phyloP scores from a whole-genome alignment of 2,797 vertebrate species.

The Pantherophis alleghaniensis region DNA sequence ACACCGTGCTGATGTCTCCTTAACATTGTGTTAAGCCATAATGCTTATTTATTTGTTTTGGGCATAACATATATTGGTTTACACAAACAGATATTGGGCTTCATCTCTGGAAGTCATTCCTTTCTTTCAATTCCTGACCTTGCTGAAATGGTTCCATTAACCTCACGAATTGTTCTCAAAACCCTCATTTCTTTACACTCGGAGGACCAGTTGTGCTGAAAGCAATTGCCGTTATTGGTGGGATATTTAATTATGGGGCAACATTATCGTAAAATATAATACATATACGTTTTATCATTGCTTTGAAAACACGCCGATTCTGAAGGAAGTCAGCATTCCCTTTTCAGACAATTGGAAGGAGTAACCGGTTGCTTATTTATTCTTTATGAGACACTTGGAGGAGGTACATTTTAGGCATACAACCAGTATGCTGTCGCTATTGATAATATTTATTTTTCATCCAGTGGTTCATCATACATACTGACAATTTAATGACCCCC shows the following conservation, averaged over 20 bases:
- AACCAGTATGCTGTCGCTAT: constrained; percentile 50
- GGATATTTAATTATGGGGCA: constrained; percentile 38
- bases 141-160: constrained; percentile 9
- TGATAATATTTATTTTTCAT: constrained; percentile 61
- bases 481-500: constrained; percentile 62
- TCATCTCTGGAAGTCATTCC: neutral
- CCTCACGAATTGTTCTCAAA: constrained; percentile 2
- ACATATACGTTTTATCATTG: constrained; percentile 11
- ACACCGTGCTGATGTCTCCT: neutral
- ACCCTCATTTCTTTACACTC: neutral
- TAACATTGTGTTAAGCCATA: neutral
- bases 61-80: neutral
- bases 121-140: neutral
- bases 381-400: constrained; percentile 50
- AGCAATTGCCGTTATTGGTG: constrained; percentile 32
- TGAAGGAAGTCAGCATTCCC: constrained; percentile 27
- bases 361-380: constrained; percentile 27
- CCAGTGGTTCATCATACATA: constrained; percentile 52
- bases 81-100: neutral
- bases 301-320: constrained; percentile 28
- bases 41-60: neutral
- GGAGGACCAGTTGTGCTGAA: constrained; percentile 33
- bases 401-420: constrained; percentile 46
- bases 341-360: constrained; percentile 48
- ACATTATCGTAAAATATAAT: neutral